Percentiles rank a stretch among this genome's conserved stretches.
These are phyloP conservation scores for Hozukius guyotensis DNA, from an alignment of 2,797 vertebrate genomes.

Conservation along the genomic window DNA sequence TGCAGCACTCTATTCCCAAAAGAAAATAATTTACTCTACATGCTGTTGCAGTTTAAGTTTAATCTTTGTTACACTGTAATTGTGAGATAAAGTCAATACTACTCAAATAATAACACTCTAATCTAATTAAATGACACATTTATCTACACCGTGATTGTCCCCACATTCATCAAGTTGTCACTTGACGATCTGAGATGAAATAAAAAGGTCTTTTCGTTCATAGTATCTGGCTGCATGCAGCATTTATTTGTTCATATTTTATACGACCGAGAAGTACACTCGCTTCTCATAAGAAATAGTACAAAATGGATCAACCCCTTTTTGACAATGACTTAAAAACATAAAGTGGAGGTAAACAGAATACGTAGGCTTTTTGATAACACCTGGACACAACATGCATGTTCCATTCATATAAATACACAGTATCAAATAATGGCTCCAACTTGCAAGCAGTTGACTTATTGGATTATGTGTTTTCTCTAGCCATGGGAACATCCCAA, in stretches of 20 bases:
- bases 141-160: not conserved
- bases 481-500: constrained; percentile 8
- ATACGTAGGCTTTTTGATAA: constrained; percentile 47
- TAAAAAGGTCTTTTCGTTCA: constrained; percentile 19
- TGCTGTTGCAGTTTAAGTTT: not conserved
- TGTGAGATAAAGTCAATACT: not conserved
- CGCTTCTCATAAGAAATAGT: constrained; percentile 84
- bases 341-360: constrained; percentile 71
- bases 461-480: constrained; percentile 28
- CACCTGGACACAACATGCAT: constrained; percentile 77
- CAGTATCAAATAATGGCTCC: constrained; percentile 74
- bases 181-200: constrained; percentile 1
- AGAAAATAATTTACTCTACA: not conserved
- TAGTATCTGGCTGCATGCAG: constrained; percentile 88
- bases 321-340: constrained; percentile 71
- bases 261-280: constrained; percentile 82
- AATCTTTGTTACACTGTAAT: not conserved
- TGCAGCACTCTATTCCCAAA: not conserved
- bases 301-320: constrained; percentile 81
- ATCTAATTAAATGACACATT: not conserved
- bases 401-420: constrained; percentile 75
- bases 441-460: constrained; percentile 70
- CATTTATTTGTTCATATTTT: constrained; percentile 86
- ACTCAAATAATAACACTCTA: not conserved
- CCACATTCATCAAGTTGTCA: not conserved